Base-by-base conservation (phyloP, 1,140 invertebrate species). In the Drosophila novamexicana region DNA sequence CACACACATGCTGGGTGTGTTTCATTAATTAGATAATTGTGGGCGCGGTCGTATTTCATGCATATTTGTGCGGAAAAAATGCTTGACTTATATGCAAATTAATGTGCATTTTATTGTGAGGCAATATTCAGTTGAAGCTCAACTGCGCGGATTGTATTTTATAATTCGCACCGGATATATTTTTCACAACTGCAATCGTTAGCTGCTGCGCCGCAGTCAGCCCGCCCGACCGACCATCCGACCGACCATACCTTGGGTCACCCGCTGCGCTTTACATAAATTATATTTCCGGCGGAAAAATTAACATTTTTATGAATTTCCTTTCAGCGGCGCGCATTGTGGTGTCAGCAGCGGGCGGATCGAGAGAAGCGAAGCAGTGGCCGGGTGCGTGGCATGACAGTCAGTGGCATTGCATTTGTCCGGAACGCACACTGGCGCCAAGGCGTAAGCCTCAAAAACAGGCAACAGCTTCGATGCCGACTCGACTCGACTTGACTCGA, bases 281-380 rank as follows among this genome's bases (percentile, higher is more conserved):
- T 89, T 89, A 89, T 89, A 89, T 89, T 89, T 89, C 84, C 84
- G 84, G 71, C 84, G 84, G 84, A 89, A 89, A 89, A 89, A 89
- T 89, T 89, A 89, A 89, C 84, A 89, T 89, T 89, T 89, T 89
- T 89, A 89, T 89, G 84, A 89, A 89, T 89, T 89, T 89, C 84
- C 84, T 89, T 89, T 89, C 85, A 89, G 73, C 75, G 75, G 62
- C 81, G 77, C 68, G 84, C 77, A 84, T 89, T 89, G 84, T 80
- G 77, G 83, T 78, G 80, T 79, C 76, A 72, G 75, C 22, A 29
- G 22, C 22, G 22, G 22, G 22, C 64, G 47, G 47, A 29, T 49
- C 67, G 50, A 37, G 72, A 56, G 63, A 57, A 66, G 34, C 37
- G 36, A 44, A 42, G 57, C 42, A 66, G 50, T 40, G 65, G 62